A percentile compares a stretch with the other conserved stretches of the same genome.
phyloP scores from a whole-genome alignment of 2,888 invertebrate genomes.

The Ennomos quercinarius region DNA sequence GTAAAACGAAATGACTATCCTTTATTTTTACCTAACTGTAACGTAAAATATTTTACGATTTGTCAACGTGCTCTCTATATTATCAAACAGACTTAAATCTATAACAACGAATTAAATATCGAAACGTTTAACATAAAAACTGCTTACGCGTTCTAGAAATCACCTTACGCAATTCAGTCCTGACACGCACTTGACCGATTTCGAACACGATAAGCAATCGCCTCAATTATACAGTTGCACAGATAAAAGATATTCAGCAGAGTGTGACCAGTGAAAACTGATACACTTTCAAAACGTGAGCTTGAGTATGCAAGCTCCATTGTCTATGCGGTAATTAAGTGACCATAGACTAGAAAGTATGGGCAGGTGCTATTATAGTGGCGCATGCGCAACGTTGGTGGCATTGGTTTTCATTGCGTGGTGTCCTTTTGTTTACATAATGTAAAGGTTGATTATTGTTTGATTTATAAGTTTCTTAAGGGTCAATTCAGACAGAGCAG shows the following conservation, averaged over 20 bases:
- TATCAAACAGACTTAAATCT: no score
- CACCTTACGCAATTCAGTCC: slow-evolving; percentile 16
- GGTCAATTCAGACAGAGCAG: no score
- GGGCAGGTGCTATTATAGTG: slow-evolving; percentile 41
- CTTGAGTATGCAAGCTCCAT: slow-evolving; percentile 47
- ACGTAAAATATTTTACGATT: no score
- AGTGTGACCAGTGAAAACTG: slow-evolving; percentile 64
- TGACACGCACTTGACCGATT: slow-evolving; percentile 39
- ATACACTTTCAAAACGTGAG: slow-evolving; percentile 69
- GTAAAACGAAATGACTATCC: no score
- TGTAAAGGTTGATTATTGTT: slow-evolving; percentile 11
- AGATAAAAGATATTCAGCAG: slow-evolving; percentile 53
- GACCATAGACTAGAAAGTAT: slow-evolving; percentile 55
- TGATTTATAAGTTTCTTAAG: neutral
- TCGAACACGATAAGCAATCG: slow-evolving; percentile 30
- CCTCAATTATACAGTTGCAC: slow-evolving; percentile 30
- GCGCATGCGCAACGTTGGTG: slow-evolving; percentile 25
- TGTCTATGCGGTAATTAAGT: slow-evolving; percentile 51
- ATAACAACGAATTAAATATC: neutral
- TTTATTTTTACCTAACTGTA: no score
- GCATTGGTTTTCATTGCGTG: slow-evolving; percentile 27
- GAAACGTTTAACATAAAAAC: slow-evolving; percentile 12
- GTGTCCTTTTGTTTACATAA: slow-evolving; percentile 23
- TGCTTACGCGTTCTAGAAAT: slow-evolving; percentile 9
- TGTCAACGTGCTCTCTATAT: no score